These are phyloP conservation scores for Rhingia rostrata DNA, from an alignment of 2,888 invertebrate species.

Conservation along the genomic window DNA sequence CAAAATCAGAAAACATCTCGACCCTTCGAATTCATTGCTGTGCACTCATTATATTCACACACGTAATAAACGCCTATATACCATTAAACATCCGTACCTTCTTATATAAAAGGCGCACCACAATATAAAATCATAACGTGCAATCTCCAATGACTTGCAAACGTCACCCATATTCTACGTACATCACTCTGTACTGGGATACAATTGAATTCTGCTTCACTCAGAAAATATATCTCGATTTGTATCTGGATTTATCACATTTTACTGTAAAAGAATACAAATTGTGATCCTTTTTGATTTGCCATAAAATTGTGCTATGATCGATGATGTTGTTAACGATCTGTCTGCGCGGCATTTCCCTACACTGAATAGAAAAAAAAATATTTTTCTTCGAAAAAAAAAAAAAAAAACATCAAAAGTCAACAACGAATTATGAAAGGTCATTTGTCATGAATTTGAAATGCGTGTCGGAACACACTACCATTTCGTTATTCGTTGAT, in stretches of 20 bases:
- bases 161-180: not conserved
- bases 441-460: conserved; percentile 72
- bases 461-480: conserved; percentile 55
- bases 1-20: too few species aligned
- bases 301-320: conserved; percentile 60
- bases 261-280: conserved; percentile 33
- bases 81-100: not conserved
- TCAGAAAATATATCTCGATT: conserved; percentile 7
- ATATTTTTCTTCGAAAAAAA: too few species aligned
- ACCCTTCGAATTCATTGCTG: too few species aligned
- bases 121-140: conserved; percentile 5
- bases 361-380: not conserved
- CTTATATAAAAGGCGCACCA: not conserved
- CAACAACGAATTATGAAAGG: conserved; percentile 65
- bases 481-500: conserved; percentile 21
- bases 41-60: too few species aligned
- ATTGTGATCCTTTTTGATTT: conserved; percentile 60
- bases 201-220: conserved; percentile 33
- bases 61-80: not conserved
- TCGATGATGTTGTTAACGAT: conserved; percentile 68
- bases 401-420: conserved; percentile 44
- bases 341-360: conserved; percentile 39
- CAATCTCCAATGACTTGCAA: conserved; percentile 33
- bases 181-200: not conserved
- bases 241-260: conserved; percentile 39